Evolutionary conservation across 2,888 invertebrate genomes (phyloP).

Genomic region (Drosophila ezoana): DNA sequence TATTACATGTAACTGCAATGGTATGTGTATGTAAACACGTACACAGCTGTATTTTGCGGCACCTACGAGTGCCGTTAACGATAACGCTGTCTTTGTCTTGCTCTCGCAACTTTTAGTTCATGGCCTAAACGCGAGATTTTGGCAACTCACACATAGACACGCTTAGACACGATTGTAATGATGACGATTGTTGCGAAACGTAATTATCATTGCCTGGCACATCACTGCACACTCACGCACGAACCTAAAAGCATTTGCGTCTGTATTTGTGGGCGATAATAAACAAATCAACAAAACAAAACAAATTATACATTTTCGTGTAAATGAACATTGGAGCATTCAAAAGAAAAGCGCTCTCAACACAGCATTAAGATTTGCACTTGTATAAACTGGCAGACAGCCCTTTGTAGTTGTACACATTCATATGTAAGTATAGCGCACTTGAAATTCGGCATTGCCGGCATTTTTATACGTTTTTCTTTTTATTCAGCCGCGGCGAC

Average conservation of each 20-base stretch:
- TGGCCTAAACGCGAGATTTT: slow-evolving; percentile 41
- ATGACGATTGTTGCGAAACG: slow-evolving; percentile 51
- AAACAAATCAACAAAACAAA: slow-evolving; percentile 76
- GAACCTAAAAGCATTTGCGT: neutral
- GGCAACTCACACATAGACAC: slow-evolving; percentile 30
- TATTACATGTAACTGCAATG: slow-evolving; percentile 24
- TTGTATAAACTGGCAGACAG: neutral
- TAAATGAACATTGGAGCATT: slow-evolving; percentile 65
- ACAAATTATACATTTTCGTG: slow-evolving; percentile 72
- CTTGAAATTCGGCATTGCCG: slow-evolving; percentile 68
- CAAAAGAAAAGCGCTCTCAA: slow-evolving; percentile 49
- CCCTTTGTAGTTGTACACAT: slow-evolving; percentile 33
- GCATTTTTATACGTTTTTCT: slow-evolving; percentile 69
- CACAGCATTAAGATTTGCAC: slow-evolving; percentile 10
- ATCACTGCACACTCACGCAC: slow-evolving; percentile 15
- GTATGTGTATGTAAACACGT: slow-evolving; percentile 6
- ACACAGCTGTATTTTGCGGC: slow-evolving; percentile 26
- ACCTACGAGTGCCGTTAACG: slow-evolving; percentile 41
- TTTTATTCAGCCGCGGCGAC: slow-evolving; percentile 46
- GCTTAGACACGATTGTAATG: slow-evolving; percentile 18
- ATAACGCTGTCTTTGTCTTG: slow-evolving; percentile 29
- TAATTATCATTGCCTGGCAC: slow-evolving; percentile 42
- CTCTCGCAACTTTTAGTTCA: slow-evolving; percentile 30
- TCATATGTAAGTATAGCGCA: slow-evolving; percentile 51
- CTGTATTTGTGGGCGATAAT: slow-evolving; percentile 43